Conservation (phyloP, 2,888 invertebrate genomes). For the Drosophila merina region DNA sequence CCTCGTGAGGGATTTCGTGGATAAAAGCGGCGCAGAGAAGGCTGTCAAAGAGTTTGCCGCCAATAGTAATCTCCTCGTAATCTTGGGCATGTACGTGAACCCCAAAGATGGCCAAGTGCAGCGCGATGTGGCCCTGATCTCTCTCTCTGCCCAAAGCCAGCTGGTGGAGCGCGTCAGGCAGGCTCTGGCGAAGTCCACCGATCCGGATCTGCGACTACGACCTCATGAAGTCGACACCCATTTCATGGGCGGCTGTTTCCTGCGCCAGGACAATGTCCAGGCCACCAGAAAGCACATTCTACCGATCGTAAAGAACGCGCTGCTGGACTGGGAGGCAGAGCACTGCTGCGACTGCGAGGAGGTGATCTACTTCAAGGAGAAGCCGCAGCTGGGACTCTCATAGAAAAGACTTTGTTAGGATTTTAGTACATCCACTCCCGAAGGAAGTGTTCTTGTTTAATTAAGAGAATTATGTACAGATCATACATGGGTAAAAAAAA, state of each 20-base stretch:
- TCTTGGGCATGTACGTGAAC: slow-evolving; percentile 87
- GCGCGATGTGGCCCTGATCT: slow-evolving; percentile 87
- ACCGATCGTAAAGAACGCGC: slow-evolving; percentile 86
- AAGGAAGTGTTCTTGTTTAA: not conserved
- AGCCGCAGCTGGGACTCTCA: slow-evolving; percentile 65
- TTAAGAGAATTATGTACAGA: not conserved
- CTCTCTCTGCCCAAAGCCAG: slow-evolving; percentile 48
- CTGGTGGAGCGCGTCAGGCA: slow-evolving; percentile 62
- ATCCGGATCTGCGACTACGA: slow-evolving; percentile 81
- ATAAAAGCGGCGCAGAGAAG: slow-evolving; percentile 81
- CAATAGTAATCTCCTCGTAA: slow-evolving; percentile 84
- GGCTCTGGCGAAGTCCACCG: slow-evolving; percentile 47
- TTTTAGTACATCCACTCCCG: slow-evolving; percentile 13
- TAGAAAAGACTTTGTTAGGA: slow-evolving; percentile 29
- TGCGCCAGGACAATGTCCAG: slow-evolving; percentile 86
- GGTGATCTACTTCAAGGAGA: slow-evolving; percentile 69
- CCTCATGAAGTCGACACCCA: slow-evolving; percentile 74
- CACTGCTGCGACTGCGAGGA: slow-evolving; percentile 58
- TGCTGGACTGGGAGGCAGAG: slow-evolving; percentile 64
- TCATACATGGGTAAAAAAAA: slow-evolving; percentile 23
- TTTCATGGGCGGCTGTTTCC: slow-evolving; percentile 85
- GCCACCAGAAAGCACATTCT: slow-evolving; percentile 89
- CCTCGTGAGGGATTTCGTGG: slow-evolving; percentile 74
- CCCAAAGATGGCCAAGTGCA: slow-evolving; percentile 80
- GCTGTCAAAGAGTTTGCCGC: slow-evolving; percentile 85